Percentiles rank a stretch among this genome's conserved stretches.
Evolutionary conservation across 2,888 invertebrate species (phyloP).

Genomic region (Steinernema hermaphroditum): DNA sequence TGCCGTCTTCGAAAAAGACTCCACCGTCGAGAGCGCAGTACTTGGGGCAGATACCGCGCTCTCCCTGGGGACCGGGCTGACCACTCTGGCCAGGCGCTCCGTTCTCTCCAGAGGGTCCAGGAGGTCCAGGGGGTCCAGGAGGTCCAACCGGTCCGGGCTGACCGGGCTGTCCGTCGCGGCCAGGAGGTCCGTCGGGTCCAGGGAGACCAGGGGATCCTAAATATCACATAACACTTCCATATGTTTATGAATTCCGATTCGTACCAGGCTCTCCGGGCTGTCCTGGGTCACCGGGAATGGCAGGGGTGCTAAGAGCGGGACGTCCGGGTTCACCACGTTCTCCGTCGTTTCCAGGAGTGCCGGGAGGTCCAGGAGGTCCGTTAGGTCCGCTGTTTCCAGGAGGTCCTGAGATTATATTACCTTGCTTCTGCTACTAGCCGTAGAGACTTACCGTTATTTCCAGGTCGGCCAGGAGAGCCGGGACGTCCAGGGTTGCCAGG

Average conservation of each 20-base stretch:
- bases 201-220: constrained; percentile 34
- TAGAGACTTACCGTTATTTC: constrained; percentile 40
- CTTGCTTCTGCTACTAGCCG: neutral
- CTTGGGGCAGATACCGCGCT: constrained; percentile 55
- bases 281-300: constrained; percentile 63
- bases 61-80: constrained; percentile 40
- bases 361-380: constrained; percentile 58
- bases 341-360: constrained; percentile 55
- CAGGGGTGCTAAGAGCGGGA: constrained; percentile 53
- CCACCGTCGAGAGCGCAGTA: constrained; percentile 57
- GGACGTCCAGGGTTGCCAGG: constrained; percentile 54
- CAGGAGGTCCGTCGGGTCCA: constrained; percentile 62
- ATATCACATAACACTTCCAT: neutral
- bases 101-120: constrained; percentile 48
- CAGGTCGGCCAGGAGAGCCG: constrained; percentile 63
- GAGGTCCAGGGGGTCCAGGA: constrained; percentile 59
- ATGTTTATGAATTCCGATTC: neutral
- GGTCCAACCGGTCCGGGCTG: constrained; percentile 45
- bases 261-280: constrained; percentile 55
- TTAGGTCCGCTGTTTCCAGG: constrained; percentile 57
- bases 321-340: constrained; percentile 59
- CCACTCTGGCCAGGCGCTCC: constrained; percentile 38
- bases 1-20: constrained; percentile 58
- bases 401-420: constrained; percentile 43
- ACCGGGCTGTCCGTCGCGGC: constrained; percentile 59